Evolutionary conservation across 1,140 invertebrate species (phyloP).

Genomic region (Drosophila lini): DNA sequence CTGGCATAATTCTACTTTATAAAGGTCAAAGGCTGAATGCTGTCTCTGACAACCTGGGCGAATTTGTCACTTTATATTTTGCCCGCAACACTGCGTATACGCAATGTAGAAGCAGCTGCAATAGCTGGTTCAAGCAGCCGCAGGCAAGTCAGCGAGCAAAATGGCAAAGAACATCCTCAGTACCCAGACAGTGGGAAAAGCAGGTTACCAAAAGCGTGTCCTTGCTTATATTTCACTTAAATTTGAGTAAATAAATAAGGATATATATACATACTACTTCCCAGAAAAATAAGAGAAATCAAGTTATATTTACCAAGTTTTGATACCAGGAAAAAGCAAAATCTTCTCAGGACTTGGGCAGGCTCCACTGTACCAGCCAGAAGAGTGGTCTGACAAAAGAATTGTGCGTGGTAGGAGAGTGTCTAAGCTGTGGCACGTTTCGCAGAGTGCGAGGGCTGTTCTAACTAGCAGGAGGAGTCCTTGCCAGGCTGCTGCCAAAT

Average conservation of each 20-base stretch:
- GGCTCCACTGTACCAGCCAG: constrained; percentile 16
- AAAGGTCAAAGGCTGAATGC: constrained; percentile 34
- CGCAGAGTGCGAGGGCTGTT: constrained; percentile 7
- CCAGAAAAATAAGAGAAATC: background rate
- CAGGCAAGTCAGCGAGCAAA: constrained; percentile 17
- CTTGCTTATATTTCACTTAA: background rate
- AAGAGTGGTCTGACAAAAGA: constrained; percentile 26
- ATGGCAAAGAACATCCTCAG: constrained; percentile 18
- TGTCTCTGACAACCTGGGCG: constrained; percentile 14
- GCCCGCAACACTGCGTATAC: constrained; percentile 37
- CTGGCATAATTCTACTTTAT: background rate
- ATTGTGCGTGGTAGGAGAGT: constrained; percentile 45
- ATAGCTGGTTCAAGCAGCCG: constrained; percentile 5
- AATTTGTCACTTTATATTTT: constrained; percentile 41
- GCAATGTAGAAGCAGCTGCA: constrained; percentile 29
- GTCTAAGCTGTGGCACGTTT: constrained; percentile 39
- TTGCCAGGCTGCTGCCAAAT: constrained; percentile 61
- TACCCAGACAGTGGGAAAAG: background rate
- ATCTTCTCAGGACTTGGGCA: background rate
- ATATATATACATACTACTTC: background rate
- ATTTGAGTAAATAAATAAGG: background rate
- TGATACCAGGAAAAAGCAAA: background rate
- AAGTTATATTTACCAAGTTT: background rate
- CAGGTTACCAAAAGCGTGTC: background rate
- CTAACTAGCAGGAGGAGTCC: constrained; percentile 50